Evolutionary conservation across 2,113 vertebrate species (phyloP).

Genomic region (Actinemys pallida): DNA sequence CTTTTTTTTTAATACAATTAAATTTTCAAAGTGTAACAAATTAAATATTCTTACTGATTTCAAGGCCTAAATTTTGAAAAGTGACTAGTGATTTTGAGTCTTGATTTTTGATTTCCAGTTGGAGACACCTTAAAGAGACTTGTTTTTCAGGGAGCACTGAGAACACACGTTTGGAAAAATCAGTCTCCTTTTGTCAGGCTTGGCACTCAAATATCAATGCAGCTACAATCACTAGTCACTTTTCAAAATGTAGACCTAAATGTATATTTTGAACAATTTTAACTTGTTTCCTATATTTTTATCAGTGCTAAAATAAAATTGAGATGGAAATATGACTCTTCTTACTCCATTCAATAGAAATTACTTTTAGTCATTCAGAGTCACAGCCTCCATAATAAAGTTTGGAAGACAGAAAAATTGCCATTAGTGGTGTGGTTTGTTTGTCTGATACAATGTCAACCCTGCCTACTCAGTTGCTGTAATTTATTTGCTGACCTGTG

Average conservation of each 20-base stretch:
- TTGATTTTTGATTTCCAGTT: neutral
- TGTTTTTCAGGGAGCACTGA: neutral
- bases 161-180: neutral
- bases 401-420: neutral
- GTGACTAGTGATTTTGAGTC: neutral
- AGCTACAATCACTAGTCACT: too few species aligned
- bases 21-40: neutral
- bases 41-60: neutral
- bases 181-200: neutral
- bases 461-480: neutral
- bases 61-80: neutral
- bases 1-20: neutral
- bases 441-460: neutral
- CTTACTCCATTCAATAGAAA: neutral
- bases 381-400: rapidly evolving
- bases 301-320: neutral
- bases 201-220: neutral
- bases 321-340: neutral
- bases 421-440: rapidly evolving
- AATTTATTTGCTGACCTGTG: neutral
- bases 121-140: neutral
- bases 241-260: too few species aligned
- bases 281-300: neutral
- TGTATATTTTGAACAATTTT: too few species aligned
- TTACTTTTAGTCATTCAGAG: too few species aligned